These are phyloP conservation scores for Tipula confusa DNA, from an alignment of 2,888 invertebrate species.

Conservation along the genomic window DNA sequence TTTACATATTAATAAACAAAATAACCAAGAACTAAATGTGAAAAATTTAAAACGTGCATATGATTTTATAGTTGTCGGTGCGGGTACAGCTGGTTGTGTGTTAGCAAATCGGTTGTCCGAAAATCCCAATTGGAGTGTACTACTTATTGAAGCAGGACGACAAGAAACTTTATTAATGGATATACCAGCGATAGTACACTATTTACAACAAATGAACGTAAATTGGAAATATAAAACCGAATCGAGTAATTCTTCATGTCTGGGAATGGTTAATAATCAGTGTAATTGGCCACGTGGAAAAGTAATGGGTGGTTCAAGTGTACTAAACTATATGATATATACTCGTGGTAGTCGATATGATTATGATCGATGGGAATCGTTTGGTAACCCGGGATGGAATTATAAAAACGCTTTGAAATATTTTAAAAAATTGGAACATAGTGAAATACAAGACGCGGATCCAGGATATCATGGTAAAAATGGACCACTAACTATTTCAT, in stretches of 20 bases:
- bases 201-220: constrained; percentile 62
- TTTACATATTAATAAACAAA: neutral
- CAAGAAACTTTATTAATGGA: constrained; percentile 45
- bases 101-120: constrained; percentile 59
- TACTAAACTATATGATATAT: constrained; percentile 77
- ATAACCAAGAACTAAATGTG: constrained; percentile 27
- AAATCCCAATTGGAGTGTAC: constrained; percentile 53
- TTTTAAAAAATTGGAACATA: constrained; percentile 73
- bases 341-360: constrained; percentile 66
- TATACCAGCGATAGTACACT: constrained; percentile 64
- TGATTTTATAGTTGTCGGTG: constrained; percentile 57
- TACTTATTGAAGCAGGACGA: constrained; percentile 57
- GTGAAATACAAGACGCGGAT: constrained; percentile 55
- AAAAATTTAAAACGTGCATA: constrained; percentile 40
- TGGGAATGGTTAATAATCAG: constrained; percentile 67
- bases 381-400: constrained; percentile 71
- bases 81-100: constrained; percentile 58
- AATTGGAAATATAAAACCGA: constrained; percentile 81
- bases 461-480: constrained; percentile 51
- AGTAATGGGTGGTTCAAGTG: constrained; percentile 76
- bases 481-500: constrained; percentile 55
- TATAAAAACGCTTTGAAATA: constrained; percentile 68
- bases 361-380: constrained; percentile 69
- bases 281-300: constrained; percentile 79
- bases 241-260: constrained; percentile 66